phyloP scores from a whole-genome alignment of 2,888 invertebrate genomes.

The Rhyacophila evoluta region DNA sequence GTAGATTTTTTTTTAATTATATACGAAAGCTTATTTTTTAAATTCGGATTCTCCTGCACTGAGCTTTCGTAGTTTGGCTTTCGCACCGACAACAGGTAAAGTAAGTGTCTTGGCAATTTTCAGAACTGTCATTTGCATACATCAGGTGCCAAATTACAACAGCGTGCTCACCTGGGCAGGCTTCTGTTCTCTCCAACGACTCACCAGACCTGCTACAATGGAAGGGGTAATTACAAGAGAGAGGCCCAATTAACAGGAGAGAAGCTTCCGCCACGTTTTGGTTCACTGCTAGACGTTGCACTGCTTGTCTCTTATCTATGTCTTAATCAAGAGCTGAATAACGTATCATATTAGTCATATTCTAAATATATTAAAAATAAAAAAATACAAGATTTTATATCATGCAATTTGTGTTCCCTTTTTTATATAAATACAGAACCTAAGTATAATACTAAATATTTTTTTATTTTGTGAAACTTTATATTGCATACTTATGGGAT shows the following conservation, averaged over 20 bases:
- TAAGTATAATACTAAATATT: too few relatives aligned
- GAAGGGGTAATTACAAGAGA: slow-evolving; percentile 6
- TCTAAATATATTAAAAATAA: too few relatives aligned
- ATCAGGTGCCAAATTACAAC: slow-evolving; percentile 53
- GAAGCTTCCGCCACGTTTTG: background rate
- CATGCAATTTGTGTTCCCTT: too few relatives aligned
- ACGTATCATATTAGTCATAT: too few relatives aligned
- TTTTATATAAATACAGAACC: too few relatives aligned
- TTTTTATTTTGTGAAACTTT: too few relatives aligned
- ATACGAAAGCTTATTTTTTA: too few relatives aligned
- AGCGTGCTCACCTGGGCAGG: slow-evolving; percentile 25
- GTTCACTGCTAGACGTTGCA: background rate
- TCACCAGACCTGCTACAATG: background rate
- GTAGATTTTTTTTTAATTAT: too few relatives aligned
- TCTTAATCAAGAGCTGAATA: slow-evolving; percentile 1
- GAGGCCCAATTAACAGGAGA: slow-evolving; percentile 12
- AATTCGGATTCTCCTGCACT: too few relatives aligned
- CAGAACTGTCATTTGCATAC: slow-evolving; percentile 53
- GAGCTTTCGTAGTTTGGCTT: background rate
- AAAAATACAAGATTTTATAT: too few relatives aligned
- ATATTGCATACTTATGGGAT: too few relatives aligned
- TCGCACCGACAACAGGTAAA: slow-evolving; percentile 38
- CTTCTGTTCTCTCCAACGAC: slow-evolving; percentile 5
- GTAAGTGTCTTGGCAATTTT: slow-evolving; percentile 43
- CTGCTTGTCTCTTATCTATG: background rate